Percentiles rank a stretch among this genome's conserved stretches.
Evolutionary conservation across 2,797 vertebrate species (phyloP).

Genomic region (Enteromius fasciolatus): DNA sequence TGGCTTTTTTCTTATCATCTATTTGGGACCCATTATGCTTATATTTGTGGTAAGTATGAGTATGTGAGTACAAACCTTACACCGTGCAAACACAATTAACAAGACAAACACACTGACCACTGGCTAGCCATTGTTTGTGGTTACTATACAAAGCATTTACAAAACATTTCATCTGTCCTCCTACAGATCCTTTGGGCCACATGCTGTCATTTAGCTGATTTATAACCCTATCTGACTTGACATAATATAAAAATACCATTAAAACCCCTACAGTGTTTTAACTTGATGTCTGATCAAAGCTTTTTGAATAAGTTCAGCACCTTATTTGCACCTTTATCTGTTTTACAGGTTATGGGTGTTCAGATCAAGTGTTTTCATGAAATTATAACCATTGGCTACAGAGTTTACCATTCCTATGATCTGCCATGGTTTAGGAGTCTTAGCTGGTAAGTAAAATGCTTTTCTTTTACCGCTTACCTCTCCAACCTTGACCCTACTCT

Average conservation of each 20-base stretch:
- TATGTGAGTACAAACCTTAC: neutral
- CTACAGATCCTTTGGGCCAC: neutral
- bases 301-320: too few relatives aligned
- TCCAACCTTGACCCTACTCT: constrained; percentile 11
- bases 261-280: neutral
- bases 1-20: constrained; percentile 91
- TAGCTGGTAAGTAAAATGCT: constrained; percentile 85
- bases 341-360: constrained; percentile 87
- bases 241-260: neutral
- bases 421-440: constrained; percentile 96
- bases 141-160: neutral
- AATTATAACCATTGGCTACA: constrained; percentile 97
- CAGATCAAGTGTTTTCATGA: constrained; percentile 98
- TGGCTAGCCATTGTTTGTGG: neutral
- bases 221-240: constrained; percentile 6
- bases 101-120: neutral
- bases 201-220: neutral
- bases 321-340: too few relatives aligned
- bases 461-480: neutral
- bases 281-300: neutral
- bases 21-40: constrained; percentile 90
- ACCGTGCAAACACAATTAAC: constrained; percentile 1
- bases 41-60: constrained; percentile 77
- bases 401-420: constrained; percentile 94
- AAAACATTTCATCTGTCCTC: neutral